Conservation (phyloP, 2,797 vertebrate genomes). For the Meriones psammophilus region DNA sequence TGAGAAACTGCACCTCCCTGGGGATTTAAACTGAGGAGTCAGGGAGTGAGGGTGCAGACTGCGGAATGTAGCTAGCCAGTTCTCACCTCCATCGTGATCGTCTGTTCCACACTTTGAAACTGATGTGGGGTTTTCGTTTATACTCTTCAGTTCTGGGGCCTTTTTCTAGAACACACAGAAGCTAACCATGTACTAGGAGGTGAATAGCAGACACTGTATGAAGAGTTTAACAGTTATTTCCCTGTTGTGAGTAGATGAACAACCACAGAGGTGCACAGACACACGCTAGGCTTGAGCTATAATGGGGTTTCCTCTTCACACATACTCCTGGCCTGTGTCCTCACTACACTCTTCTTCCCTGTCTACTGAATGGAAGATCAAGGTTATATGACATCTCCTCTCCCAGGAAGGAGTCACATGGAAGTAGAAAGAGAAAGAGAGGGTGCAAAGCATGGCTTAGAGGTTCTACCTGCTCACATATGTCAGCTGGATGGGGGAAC, state of each 20-base stretch:
- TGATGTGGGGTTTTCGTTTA: not conserved
- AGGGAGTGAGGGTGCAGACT: too few relatives aligned
- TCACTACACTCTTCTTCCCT: not conserved
- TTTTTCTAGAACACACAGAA: not conserved
- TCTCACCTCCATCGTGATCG: not conserved
- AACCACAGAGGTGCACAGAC: not conserved
- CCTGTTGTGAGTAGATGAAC: not conserved
- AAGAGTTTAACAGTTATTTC: not conserved
- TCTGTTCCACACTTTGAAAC: not conserved
- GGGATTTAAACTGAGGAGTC: not conserved
- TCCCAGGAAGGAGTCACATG: not conserved
- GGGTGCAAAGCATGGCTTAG: not conserved
- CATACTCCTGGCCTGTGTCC: too few relatives aligned
- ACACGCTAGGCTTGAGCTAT: not conserved
- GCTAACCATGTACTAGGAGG: not conserved
- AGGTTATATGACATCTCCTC: not conserved
- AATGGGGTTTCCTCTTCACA: not conserved
- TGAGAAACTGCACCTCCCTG: fast-evolving
- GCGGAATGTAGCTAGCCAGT: not conserved
- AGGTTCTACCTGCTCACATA: too few relatives aligned
- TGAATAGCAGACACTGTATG: not conserved
- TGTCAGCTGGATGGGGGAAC: not conserved
- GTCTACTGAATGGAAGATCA: not conserved
- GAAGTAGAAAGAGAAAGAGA: not conserved
- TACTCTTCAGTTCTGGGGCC: not conserved